Conservation (phyloP, 2,113 vertebrate species). For the Sorex fumeus region DNA sequence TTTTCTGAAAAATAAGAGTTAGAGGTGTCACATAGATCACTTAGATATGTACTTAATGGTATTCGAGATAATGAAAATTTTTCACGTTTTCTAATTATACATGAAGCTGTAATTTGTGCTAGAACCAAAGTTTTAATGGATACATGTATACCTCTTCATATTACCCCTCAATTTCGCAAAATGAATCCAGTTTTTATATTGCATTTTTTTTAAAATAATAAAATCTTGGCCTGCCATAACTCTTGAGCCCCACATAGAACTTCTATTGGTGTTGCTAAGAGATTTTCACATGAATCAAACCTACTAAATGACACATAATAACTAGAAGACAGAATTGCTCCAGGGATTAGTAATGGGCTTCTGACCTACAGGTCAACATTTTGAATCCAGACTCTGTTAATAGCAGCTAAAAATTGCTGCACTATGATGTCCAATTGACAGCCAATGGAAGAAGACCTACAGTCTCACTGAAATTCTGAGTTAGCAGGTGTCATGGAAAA, state of each 20-base stretch:
- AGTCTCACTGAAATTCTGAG: neutral
- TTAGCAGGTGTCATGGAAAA: constrained; percentile 4
- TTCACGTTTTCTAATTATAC: no score
- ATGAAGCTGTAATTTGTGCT: neutral
- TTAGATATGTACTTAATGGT: no score
- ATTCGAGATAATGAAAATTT: neutral
- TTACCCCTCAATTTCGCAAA: neutral
- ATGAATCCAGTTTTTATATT: constrained; percentile 13
- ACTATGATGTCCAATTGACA: constrained; percentile 51
- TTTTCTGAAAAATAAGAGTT: constrained; percentile 33
- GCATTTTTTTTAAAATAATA: constrained; percentile 54
- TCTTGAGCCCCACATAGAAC: constrained; percentile 42
- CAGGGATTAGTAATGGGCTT: constrained; percentile 57
- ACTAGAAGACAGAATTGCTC: constrained; percentile 37
- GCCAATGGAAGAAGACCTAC: neutral
- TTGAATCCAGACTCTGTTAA: constrained; percentile 63
- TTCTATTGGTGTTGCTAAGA: constrained; percentile 60
- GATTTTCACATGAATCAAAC: constrained; percentile 53
- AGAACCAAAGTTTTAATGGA: neutral
- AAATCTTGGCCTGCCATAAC: constrained; percentile 2
- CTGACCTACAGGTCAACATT: constrained; percentile 69
- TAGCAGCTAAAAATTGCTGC: constrained; percentile 66
- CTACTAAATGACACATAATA: constrained; percentile 63
- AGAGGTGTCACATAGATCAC: neutral
- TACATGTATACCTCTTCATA: neutral